Evolutionary conservation across 2,797 vertebrate genomes (phyloP).

Genomic region (Alauda arvensis): DNA sequence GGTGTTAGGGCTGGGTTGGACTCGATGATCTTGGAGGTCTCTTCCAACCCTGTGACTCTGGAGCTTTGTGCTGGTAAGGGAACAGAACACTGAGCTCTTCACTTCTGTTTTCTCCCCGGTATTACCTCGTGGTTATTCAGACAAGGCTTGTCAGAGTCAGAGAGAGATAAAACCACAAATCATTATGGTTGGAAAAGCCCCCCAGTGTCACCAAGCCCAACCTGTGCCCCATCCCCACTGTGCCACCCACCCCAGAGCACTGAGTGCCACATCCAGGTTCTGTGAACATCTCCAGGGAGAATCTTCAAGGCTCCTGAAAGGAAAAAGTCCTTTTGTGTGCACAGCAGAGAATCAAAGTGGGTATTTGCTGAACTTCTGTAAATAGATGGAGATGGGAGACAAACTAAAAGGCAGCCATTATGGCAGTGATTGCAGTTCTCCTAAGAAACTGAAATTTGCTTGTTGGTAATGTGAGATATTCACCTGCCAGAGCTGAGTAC

Average conservation of each 20-base stretch:
- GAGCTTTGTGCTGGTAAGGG: background rate
- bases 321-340: background rate
- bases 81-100: background rate
- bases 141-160: background rate
- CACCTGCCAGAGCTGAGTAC: background rate
- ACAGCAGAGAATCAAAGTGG: background rate
- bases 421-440: background rate
- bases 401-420: background rate
- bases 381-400: background rate
- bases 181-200: background rate
- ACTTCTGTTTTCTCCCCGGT: background rate
- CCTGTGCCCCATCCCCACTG: accelerated
- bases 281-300: background rate
- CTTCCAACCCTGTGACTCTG: background rate
- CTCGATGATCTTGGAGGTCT: background rate
- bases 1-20: background rate
- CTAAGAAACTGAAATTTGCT: background rate
- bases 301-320: background rate
- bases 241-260: background rate
- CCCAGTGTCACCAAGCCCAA: background rate
- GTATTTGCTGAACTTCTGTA: background rate
- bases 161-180: too few species aligned
- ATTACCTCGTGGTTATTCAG: background rate
- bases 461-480: background rate
- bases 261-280: background rate